phyloP scores from a whole-genome alignment of 2,888 invertebrate species.

The Megastigmus dorsalis region DNA sequence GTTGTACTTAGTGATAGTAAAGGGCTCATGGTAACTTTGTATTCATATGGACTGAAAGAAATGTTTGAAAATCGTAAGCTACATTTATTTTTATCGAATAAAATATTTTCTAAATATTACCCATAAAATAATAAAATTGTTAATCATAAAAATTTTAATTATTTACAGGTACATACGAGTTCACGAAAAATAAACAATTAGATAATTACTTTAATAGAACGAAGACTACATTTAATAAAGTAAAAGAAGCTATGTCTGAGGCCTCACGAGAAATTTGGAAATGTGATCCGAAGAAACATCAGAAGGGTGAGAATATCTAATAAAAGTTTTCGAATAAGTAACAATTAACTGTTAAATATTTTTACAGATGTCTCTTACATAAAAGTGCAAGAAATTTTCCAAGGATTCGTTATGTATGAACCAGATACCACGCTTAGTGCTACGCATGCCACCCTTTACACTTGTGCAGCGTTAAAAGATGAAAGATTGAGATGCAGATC shows the following conservation, averaged over 20 bases:
- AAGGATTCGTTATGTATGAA: background rate
- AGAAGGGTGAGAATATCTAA: background rate
- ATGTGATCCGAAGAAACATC: background rate
- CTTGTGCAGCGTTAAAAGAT: background rate
- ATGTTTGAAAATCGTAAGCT: background rate
- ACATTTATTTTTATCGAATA: too few relatives aligned
- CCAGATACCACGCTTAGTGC: background rate
- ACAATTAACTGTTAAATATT: background rate
- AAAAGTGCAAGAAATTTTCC: slow-evolving; percentile 14
- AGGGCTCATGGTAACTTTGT: slow-evolving; percentile 12
- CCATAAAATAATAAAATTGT: too few relatives aligned
- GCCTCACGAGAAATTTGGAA: slow-evolving; percentile 9
- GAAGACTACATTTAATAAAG: background rate
- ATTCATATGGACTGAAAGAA: slow-evolving; percentile 5
- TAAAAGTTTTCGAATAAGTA: background rate
- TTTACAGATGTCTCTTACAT: background rate
- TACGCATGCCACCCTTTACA: background rate
- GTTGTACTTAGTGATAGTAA: slow-evolving; percentile 10
- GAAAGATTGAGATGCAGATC: slow-evolving; percentile 10
- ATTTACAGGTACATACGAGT: background rate
- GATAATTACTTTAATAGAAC: background rate
- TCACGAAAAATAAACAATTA: background rate
- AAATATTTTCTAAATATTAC: too few relatives aligned
- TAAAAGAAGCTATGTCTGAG: background rate
- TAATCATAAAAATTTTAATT: too few relatives aligned